Evolutionary conservation across 1,140 invertebrate species (phyloP), one percentile per base, ranked within the genome.

Genomic region (Adoxophyes honmai): DNA sequence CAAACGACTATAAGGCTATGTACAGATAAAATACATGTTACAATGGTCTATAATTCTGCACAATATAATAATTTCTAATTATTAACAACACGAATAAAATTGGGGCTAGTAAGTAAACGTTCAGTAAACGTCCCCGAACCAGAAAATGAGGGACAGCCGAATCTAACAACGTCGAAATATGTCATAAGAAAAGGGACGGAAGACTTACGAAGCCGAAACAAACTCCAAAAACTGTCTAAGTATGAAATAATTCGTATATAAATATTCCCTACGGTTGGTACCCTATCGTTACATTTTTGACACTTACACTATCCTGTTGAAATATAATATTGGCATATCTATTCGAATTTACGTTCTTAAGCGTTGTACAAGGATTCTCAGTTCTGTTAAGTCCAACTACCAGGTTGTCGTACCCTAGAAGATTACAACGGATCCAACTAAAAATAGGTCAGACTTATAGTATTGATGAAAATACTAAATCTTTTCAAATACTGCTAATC

Each of bases 251-350:
- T 61, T 42, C 38, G 34, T 18, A 38, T 36, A 11, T 36, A 78
- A 73, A 68, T 72, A 79, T 76, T 64, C 55, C 63, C 59, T 73
- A 78, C 60, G 58, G 66, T 62, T 85, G 85, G 80, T 88, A 88
- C 80, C 80, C 83, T 86, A 88, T 70, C 71, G 70, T 86, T 85
- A 84, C 76, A 79, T 69, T 68, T 86, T 88, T 85, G 83, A 88
- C 85, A 88, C 85, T 75, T 78, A 73, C 74, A 75, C 69, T 68
- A 73, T 54, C 60, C 65, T 75, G 66, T 54, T 77, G 81, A 70
- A 79, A 75, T 69, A 35, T 54, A 44, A 56, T 56, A 73, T 79
- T 73, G 68, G 75, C 74, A 82, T 78, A 77, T 67, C 78, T 67
- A 63, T 72, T 69, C n/a, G n/a, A 68, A 55, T 57, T 61, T 55